These are phyloP conservation scores for Nothocercus nigrocapillus DNA, from an alignment of 2,113 vertebrate genomes.

Conservation along the genomic window DNA sequence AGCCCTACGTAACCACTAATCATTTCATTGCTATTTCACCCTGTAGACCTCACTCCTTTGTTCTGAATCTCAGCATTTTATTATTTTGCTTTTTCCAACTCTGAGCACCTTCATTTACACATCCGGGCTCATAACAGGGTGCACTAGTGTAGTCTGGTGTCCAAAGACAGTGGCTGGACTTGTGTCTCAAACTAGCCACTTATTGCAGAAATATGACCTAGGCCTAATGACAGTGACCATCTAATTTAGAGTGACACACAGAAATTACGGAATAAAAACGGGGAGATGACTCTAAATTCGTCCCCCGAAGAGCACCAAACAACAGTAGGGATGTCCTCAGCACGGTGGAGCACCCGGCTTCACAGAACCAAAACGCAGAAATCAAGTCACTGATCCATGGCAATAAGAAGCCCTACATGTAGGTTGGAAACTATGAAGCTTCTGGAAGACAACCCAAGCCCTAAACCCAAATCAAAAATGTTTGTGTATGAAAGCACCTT, in stretches of 20 bases:
- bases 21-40: background rate
- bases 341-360: background rate
- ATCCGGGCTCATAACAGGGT: background rate
- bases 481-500: background rate
- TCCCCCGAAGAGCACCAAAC: background rate
- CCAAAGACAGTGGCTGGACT: background rate
- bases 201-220: accelerated
- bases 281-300: background rate
- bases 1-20: background rate
- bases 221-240: background rate
- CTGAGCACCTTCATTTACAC: accelerated
- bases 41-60: accelerated
- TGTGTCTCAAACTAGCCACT: background rate
- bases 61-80: background rate
- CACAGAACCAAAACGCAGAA: background rate
- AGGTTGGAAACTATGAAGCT: background rate
- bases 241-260: background rate
- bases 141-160: background rate
- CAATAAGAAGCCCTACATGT: background rate
- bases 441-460: background rate
- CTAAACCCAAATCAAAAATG: background rate
- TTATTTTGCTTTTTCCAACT: background rate
- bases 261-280: background rate
- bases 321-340: background rate
- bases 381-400: background rate